A percentile compares a stretch with the other conserved stretches of the same genome.
These are phyloP conservation scores for Aethina tumida DNA, from an alignment of 1,140 invertebrate species.

Conservation along the genomic window DNA sequence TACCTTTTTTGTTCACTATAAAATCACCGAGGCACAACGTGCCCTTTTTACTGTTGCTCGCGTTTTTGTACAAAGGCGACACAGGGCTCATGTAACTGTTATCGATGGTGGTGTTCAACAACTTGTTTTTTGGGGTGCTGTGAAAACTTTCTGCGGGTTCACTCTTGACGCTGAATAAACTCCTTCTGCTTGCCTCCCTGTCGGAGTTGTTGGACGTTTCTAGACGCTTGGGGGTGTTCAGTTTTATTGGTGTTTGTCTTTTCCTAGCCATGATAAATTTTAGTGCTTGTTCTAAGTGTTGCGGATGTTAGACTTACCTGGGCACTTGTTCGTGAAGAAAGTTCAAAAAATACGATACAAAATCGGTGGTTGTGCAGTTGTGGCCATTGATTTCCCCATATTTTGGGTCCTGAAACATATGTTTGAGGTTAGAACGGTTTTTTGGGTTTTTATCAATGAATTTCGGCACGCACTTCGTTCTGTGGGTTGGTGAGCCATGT, in stretches of 20 bases:
- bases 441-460: conserved; percentile 10
- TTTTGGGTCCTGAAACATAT: conserved; percentile 11
- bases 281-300: conserved; percentile 7
- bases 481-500: conserved; percentile 15
- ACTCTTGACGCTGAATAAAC: conserved; percentile 5
- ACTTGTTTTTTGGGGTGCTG: conserved; percentile 20
- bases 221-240: conserved; percentile 14
- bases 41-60: conserved; percentile 10
- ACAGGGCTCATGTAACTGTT: conserved; percentile 21
- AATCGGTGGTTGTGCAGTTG: conserved; percentile 25
- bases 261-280: conserved; percentile 11
- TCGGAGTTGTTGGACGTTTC: conserved; percentile 1
- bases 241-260: conserved; percentile 12
- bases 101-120: conserved; percentile 4
- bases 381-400: conserved; percentile 8
- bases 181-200: conserved; percentile 6
- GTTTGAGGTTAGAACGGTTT: conserved; percentile 11
- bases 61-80: conserved; percentile 23
- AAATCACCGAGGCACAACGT: conserved; percentile 31
- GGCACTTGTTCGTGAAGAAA: conserved; percentile 29
- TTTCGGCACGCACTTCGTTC: conserved; percentile 12
- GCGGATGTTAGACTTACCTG: conserved; percentile 15
- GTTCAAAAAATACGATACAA: conserved; percentile 32
- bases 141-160: conserved; percentile 2
- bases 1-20: conserved; percentile 17